These are phyloP conservation scores for Hydroisotoma schaefferi DNA, from an alignment of 2,888 invertebrate genomes.

Conservation along the genomic window DNA sequence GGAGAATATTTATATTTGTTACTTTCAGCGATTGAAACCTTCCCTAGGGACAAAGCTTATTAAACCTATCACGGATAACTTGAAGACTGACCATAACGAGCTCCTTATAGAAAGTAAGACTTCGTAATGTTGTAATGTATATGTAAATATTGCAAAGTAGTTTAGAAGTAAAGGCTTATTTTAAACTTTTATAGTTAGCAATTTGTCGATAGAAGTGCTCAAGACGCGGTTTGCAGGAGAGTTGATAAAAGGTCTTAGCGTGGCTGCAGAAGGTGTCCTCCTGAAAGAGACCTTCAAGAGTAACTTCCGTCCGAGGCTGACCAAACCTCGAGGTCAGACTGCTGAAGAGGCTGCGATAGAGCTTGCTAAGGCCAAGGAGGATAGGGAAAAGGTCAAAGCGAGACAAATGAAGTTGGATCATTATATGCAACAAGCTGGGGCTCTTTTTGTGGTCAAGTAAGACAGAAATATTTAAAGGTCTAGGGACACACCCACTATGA, in stretches of 20 bases:
- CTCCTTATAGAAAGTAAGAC: conserved; percentile 38
- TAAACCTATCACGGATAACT: conserved; percentile 37
- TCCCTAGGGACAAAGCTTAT: conserved; percentile 32
- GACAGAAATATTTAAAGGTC: not conserved
- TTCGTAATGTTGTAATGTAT: not conserved
- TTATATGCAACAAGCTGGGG: conserved; percentile 34
- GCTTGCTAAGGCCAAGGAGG: conserved; percentile 13
- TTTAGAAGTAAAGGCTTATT: not conserved
- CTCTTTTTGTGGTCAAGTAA: conserved; percentile 31
- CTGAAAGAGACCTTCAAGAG: conserved; percentile 21
- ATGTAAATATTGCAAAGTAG: not conserved
- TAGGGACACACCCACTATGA: not conserved
- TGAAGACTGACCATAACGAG: conserved; percentile 39
- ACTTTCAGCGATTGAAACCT: conserved; percentile 29
- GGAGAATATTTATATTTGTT: conserved; percentile 9
- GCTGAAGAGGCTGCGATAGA: conserved; percentile 14
- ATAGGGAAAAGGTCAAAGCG: conserved; percentile 19
- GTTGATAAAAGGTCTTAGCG: conserved; percentile 30
- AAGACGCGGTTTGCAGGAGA: conserved; percentile 34
- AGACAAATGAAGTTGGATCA: conserved; percentile 23
- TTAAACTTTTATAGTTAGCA: conserved; percentile 33
- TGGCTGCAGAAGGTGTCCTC: conserved; percentile 27
- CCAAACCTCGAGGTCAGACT: not conserved
- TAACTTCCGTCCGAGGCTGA: conserved; percentile 13
- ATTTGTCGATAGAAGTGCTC: conserved; percentile 36